Conservation (phyloP, 2,888 invertebrate genomes). For the Perdita meconis region DNA sequence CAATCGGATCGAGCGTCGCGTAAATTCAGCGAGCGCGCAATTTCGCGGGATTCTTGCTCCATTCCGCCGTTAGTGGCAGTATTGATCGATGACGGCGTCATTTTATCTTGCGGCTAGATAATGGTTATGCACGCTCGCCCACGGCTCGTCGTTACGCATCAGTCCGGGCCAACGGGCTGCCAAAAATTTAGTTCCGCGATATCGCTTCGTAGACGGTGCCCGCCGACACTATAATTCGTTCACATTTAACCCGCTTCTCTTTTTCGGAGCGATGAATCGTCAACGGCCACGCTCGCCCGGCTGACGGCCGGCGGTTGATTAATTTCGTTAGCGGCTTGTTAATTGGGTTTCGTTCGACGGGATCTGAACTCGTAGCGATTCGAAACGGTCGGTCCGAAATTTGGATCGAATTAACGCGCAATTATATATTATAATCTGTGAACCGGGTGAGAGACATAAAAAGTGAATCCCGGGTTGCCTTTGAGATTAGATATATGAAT, state of each 20-base stretch:
- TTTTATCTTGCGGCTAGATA: conserved; percentile 62
- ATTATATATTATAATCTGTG: conserved; percentile 16
- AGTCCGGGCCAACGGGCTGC: conserved; percentile 32
- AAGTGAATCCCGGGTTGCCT: background rate
- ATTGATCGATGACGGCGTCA: conserved; percentile 64
- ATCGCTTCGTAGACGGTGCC: background rate
- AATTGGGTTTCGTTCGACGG: conserved; percentile 39
- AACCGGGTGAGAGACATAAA: background rate
- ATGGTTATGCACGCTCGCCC: conserved; percentile 52
- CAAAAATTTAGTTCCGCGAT: conserved; percentile 44
- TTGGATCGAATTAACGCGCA: conserved; percentile 7
- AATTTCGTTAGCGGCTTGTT: conserved; percentile 45
- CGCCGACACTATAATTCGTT: background rate
- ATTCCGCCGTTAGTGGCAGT: conserved; percentile 45
- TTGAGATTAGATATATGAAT: background rate
- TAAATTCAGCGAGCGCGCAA: conserved; percentile 42
- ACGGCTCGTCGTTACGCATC: conserved; percentile 54
- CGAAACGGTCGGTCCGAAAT: conserved; percentile 26
- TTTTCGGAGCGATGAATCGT: conserved; percentile 8
- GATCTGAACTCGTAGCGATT: conserved; percentile 21
- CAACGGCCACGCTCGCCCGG: conserved; percentile 2
- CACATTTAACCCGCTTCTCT: background rate
- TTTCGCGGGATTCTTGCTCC: conserved; percentile 55
- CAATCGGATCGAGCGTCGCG: conserved; percentile 10
- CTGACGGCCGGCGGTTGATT: conserved; percentile 31